phyloP scores from a whole-genome alignment of 2,888 invertebrate genomes.

The Philereme transversata region DNA sequence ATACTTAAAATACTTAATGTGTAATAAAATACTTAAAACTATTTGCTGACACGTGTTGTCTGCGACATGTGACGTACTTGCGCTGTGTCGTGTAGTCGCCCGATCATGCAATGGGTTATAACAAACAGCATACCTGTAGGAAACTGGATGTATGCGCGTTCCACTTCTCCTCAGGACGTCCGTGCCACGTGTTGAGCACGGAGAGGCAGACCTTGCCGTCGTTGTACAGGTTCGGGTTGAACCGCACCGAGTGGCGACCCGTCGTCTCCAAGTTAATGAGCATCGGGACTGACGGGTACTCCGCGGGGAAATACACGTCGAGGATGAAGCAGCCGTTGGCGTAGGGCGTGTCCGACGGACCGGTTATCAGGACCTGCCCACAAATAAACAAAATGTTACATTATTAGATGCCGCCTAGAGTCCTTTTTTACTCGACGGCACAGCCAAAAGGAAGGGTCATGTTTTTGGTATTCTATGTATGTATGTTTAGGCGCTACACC shows the following conservation, averaged over 20 bases:
- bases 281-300: constrained; percentile 93
- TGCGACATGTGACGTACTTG: too few species aligned
- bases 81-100: too few species aligned
- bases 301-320: constrained; percentile 95
- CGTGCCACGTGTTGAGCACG: constrained; percentile 98
- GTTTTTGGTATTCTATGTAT: too few species aligned
- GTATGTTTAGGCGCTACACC: too few species aligned
- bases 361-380: constrained; percentile 92
- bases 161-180: constrained; percentile 98
- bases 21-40: too few species aligned
- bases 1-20: too few species aligned
- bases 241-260: constrained; percentile 93
- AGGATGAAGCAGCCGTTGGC: constrained; percentile 96
- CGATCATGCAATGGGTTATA: too few species aligned
- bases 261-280: constrained; percentile 95
- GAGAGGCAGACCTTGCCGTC: constrained; percentile 97
- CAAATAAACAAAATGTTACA: background rate
- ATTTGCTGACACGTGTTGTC: too few species aligned
- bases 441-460: too few species aligned
- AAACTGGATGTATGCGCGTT: constrained; percentile 98
- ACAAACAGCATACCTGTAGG: constrained; percentile 83
- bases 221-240: constrained; percentile 97
- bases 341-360: constrained; percentile 95
- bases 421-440: too few species aligned
- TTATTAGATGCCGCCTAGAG: too few species aligned